Evolutionary conservation across 2,797 vertebrate genomes (phyloP).

Genomic region (Epinephelus malabaricus): DNA sequence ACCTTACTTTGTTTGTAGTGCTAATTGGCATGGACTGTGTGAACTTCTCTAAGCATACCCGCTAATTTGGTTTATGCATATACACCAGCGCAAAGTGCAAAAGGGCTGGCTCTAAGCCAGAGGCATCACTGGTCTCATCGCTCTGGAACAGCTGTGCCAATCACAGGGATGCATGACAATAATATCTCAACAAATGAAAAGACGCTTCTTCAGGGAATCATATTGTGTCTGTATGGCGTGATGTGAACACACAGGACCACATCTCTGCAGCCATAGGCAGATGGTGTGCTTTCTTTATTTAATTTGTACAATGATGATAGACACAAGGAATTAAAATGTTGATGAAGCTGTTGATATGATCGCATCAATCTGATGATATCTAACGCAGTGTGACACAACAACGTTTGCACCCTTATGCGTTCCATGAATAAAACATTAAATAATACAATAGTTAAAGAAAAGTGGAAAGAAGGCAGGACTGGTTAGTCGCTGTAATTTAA

Average conservation of each 20-base stretch:
- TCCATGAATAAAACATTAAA: not conserved
- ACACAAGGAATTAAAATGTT: not conserved
- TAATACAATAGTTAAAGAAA: not conserved
- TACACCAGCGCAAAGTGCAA: not conserved
- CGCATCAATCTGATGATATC: not conserved
- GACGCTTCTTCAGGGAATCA: not conserved
- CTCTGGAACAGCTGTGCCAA: conserved; percentile 6
- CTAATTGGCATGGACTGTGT: not conserved
- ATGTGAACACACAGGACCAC: not conserved
- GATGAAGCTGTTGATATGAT: not conserved
- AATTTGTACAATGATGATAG: not conserved
- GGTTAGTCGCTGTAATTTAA: not conserved
- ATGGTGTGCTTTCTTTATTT: not conserved
- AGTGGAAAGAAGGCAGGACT: not conserved
- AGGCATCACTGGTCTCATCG: not conserved
- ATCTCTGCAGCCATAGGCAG: not conserved
- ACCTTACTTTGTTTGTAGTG: not conserved
- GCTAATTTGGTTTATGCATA: not conserved
- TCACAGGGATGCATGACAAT: not conserved
- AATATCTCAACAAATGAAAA: conserved; percentile 6
- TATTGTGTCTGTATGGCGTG: not conserved
- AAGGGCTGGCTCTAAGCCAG: not conserved
- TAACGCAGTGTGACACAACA: not conserved
- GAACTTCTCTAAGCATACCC: not conserved
- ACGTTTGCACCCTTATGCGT: not conserved